Conservation (phyloP, 2,113 vertebrate genomes). For the Charina bottae region DNA sequence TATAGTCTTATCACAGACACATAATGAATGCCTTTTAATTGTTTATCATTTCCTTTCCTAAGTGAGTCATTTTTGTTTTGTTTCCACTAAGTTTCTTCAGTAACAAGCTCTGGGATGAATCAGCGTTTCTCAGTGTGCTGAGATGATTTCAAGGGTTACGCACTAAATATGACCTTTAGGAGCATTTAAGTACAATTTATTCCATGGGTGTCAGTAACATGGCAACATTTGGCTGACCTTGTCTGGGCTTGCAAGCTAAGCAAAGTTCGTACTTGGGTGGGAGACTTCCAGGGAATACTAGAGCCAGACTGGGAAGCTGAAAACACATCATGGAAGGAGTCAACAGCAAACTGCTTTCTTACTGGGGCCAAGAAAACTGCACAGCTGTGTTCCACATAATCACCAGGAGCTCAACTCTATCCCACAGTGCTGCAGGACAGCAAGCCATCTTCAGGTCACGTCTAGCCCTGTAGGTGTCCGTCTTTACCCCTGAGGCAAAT, state of each 20-base stretch:
- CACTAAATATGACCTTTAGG: neutral
- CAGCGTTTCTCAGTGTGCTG: too few species aligned
- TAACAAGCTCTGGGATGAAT: neutral
- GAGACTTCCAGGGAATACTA: neutral
- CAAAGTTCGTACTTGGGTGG: neutral
- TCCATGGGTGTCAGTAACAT: neutral
- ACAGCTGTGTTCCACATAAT: neutral
- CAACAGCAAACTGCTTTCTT: neutral
- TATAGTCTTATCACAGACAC: neutral
- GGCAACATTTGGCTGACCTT: neutral
- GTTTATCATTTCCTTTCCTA: too few species aligned
- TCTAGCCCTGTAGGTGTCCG: neutral
- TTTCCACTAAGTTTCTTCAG: neutral
- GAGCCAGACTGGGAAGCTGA: neutral
- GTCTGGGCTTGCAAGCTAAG: neutral
- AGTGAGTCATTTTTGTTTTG: too few species aligned
- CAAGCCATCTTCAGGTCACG: neutral
- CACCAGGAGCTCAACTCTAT: neutral
- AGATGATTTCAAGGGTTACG: neutral
- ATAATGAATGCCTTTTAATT: too few species aligned
- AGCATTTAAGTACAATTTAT: neutral
- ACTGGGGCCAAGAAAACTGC: neutral
- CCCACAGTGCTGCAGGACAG: neutral
- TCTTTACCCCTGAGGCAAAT: neutral
- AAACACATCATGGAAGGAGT: neutral